Percentiles rank a stretch among this genome's conserved stretches.
Evolutionary conservation across 2,888 invertebrate genomes (phyloP).

Genomic region (Eulithis prunata): DNA sequence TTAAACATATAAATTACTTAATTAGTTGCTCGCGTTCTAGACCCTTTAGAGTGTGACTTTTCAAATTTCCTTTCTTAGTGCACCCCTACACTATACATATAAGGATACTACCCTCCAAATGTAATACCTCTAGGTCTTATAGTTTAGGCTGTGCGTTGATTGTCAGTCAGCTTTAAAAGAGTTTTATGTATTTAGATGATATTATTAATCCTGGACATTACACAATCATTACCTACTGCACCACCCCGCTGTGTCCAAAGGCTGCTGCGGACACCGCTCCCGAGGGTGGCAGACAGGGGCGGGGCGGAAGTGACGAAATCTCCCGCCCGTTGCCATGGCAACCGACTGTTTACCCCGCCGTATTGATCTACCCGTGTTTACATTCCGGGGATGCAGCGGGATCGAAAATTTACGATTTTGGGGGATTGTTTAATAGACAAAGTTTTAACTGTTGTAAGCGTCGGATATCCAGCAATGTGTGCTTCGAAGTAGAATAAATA

Average conservation of each 20-base stretch:
- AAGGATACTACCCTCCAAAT: too few relatives aligned
- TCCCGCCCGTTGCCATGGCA: slow-evolving; percentile 75
- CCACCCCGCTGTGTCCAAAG: slow-evolving; percentile 40
- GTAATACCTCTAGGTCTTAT: too few relatives aligned
- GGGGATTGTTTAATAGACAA: not conserved
- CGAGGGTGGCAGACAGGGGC: slow-evolving; percentile 45
- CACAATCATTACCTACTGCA: slow-evolving; percentile 19
- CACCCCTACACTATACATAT: too few relatives aligned
- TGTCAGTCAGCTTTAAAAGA: too few relatives aligned
- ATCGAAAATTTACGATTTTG: slow-evolving; percentile 2
- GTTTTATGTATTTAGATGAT: too few relatives aligned
- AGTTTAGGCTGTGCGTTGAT: too few relatives aligned
- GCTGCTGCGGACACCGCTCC: slow-evolving; percentile 60
- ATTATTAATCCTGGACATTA: not conserved
- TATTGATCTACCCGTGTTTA: slow-evolving; percentile 79
- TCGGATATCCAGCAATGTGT: too few relatives aligned
- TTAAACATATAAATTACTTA: too few relatives aligned
- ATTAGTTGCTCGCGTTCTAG: too few relatives aligned
- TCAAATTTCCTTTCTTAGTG: too few relatives aligned
- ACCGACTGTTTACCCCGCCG: slow-evolving; percentile 83
- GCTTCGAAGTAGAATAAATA: too few relatives aligned
- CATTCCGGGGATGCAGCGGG: slow-evolving; percentile 55
- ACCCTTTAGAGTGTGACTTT: too few relatives aligned
- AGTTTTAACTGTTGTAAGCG: not conserved
- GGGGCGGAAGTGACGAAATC: slow-evolving; percentile 69